These are phyloP conservation scores for Theonella swinhoei DNA, from an alignment of 37 sponge, comb jelly and placozoan species.

Conservation along the genomic window DNA sequence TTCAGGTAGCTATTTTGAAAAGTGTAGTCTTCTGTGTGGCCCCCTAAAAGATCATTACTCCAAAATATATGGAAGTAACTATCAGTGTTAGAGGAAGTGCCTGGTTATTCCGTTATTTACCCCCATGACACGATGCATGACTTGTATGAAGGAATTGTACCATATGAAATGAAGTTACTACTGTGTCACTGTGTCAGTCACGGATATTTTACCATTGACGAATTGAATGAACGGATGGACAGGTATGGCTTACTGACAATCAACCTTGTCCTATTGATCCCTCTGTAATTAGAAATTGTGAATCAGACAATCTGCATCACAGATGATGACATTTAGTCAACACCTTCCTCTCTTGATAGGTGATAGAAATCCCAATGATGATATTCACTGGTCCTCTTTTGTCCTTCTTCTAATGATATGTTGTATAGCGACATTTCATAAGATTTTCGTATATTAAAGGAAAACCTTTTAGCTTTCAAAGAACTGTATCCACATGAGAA, in stretches of 20 bases:
- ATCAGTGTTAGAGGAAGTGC: not conserved
- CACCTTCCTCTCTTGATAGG: conserved; percentile 7
- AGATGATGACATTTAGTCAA: not conserved
- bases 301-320: not conserved
- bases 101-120: conserved; percentile 1
- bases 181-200: not conserved
- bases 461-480: not conserved
- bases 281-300: not conserved
- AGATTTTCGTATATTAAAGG: conserved; percentile 1
- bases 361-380: not conserved
- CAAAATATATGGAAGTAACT: conserved; percentile 9
- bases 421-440: not conserved
- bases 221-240: not conserved
- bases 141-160: not conserved
- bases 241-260: conserved; percentile 21
- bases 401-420: not conserved
- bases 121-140: conserved; percentile 32
- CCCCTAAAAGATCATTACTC: not conserved
- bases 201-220: not conserved
- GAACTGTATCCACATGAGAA: not conserved
- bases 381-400: conserved; percentile 1
- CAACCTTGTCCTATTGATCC: conserved; percentile 10
- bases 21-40: conserved; percentile 4
- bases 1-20: not conserved
- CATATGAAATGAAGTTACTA: not conserved